phyloP scores from a whole-genome alignment of 1,140 invertebrate genomes.

The Physella acuta region DNA sequence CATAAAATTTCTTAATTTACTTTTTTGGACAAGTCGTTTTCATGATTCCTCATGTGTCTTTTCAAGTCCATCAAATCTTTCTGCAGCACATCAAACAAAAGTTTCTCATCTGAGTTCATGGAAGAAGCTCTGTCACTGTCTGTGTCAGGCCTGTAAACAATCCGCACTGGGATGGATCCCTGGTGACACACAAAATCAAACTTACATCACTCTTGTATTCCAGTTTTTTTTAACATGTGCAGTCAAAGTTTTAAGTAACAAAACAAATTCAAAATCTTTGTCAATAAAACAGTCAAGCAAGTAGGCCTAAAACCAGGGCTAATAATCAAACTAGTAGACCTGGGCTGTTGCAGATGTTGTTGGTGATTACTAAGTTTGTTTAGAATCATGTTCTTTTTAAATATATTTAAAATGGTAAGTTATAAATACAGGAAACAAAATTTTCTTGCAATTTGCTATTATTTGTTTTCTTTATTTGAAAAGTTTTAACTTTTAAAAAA shows the following conservation, averaged over 20 bases:
- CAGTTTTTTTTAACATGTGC: background rate
- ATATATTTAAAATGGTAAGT: too few species aligned
- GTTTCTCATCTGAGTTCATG: slow-evolving; percentile 50
- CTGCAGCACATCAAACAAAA: slow-evolving; percentile 52
- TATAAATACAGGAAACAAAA: too few species aligned
- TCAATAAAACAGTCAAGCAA: slow-evolving; percentile 1
- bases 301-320: too few species aligned
- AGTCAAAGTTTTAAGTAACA: background rate
- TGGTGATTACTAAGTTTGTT: too few species aligned
- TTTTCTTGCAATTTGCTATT: too few species aligned
- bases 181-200: slow-evolving; percentile 5
- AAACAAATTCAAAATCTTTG: background rate
- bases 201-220: too few species aligned
- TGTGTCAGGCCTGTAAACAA: slow-evolving; percentile 43
- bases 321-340: too few species aligned
- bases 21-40: slow-evolving; percentile 40
- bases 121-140: slow-evolving; percentile 42
- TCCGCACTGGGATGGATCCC: slow-evolving; percentile 32
- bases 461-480: too few species aligned
- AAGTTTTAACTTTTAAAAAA: too few species aligned
- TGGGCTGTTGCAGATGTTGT: too few species aligned
- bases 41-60: slow-evolving; percentile 45
- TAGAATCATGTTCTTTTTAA: too few species aligned
- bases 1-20: too few species aligned
- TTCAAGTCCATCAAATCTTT: slow-evolving; percentile 47